Evolutionary conservation across 1,140 invertebrate genomes (phyloP).

Genomic region (Gryon sp.): DNA sequence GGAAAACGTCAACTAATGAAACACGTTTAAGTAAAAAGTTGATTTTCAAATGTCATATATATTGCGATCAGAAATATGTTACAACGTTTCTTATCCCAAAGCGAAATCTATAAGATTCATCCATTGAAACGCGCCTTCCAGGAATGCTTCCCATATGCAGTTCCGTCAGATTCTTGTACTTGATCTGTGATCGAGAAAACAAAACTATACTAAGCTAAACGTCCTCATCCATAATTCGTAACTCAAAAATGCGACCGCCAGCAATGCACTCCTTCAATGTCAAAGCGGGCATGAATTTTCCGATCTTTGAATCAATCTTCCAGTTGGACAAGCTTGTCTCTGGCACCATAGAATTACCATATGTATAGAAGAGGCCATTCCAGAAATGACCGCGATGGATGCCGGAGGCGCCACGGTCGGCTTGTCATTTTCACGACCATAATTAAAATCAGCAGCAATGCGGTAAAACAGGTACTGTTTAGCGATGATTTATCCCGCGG

Average conservation of each 20-base stretch:
- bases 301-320: conserved; percentile 8
- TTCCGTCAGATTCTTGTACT: neutral
- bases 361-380: neutral
- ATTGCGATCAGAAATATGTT: neutral
- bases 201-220: neutral
- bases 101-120: neutral
- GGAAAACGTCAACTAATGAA: too few species aligned
- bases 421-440: conserved; percentile 18
- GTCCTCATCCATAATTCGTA: neutral
- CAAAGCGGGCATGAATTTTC: neutral
- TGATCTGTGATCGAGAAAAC: neutral
- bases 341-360: conserved; percentile 21
- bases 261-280: neutral
- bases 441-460: conserved; percentile 33
- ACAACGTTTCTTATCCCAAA: neutral
- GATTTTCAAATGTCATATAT: neutral
- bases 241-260: conserved; percentile 3
- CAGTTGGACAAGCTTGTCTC: neutral
- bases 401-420: conserved; percentile 10
- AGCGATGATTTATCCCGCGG: conserved; percentile 39
- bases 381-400: neutral
- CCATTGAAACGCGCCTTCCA: neutral
- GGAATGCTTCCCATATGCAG: neutral
- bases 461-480: conserved; percentile 31
- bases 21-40: too few species aligned